These are phyloP conservation scores for Exephanes ischioxanthus DNA, from an alignment of 2,888 invertebrate genomes.

Conservation along the genomic window DNA sequence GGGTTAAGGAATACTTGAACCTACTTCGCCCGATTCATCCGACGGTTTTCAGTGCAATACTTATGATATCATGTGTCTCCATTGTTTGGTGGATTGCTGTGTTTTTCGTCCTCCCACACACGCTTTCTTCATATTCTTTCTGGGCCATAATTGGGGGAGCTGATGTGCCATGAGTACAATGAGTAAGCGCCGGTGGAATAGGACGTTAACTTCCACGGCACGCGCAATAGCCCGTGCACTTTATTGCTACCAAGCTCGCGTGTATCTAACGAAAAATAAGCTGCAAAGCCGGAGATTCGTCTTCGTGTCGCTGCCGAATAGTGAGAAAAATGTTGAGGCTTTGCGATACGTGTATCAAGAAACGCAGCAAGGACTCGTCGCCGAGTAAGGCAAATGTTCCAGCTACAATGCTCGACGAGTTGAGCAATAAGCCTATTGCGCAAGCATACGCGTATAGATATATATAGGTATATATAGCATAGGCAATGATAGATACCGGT, in stretches of 20 bases:
- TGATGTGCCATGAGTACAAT: conserved; percentile 9
- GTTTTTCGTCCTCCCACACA: conserved; percentile 17
- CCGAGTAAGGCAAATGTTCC: not conserved
- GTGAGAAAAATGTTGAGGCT: conserved; percentile 43
- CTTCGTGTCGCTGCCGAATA: conserved; percentile 8
- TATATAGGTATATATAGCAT: not conserved
- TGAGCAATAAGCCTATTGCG: not conserved
- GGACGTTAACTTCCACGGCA: conserved; percentile 37
- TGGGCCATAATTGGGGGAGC: conserved; percentile 36
- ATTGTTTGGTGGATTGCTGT: conserved; percentile 24
- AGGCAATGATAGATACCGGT: not conserved
- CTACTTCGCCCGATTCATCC: conserved; percentile 11
- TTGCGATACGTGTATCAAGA: conserved; percentile 7
- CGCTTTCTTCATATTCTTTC: conserved; percentile 39
- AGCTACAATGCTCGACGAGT: not conserved
- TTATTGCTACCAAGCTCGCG: conserved; percentile 51
- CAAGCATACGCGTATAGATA: not conserved
- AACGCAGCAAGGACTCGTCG: not conserved
- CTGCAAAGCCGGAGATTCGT: conserved; percentile 43
- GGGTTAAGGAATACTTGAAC: not conserved
- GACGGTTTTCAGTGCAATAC: not conserved
- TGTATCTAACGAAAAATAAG: conserved; percentile 58
- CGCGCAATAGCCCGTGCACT: conserved; percentile 37
- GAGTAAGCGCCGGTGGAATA: not conserved
- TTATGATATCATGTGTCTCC: not conserved